These are phyloP conservation scores for Microcebus tavaratra DNA, from an alignment of 2,113 vertebrate species.

Conservation along the genomic window DNA sequence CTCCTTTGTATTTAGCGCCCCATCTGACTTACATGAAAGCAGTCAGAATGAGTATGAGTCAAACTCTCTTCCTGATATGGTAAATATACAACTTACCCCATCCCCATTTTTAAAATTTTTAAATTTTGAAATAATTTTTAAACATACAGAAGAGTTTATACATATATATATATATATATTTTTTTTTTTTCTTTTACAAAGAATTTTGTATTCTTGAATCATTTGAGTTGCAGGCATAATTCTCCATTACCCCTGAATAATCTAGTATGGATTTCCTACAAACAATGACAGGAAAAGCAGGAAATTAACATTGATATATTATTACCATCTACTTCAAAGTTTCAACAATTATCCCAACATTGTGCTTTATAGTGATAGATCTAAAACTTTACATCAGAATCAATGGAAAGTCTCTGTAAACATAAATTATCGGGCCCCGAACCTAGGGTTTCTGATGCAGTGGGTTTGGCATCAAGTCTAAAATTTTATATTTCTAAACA, in stretches of 20 bases:
- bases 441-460: background rate
- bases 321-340: background rate
- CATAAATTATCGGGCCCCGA: background rate
- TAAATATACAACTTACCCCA: background rate
- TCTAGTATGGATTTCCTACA: background rate
- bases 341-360: constrained; percentile 5
- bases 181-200: background rate
- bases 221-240: background rate
- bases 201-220: background rate
- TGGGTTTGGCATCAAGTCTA: background rate
- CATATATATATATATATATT: background rate
- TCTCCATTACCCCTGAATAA: constrained; percentile 18
- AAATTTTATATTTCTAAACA: constrained; percentile 5
- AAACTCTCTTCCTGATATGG: constrained; percentile 19
- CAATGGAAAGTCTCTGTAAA: background rate
- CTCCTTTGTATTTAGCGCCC: constrained; percentile 45
- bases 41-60: constrained; percentile 35
- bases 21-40: constrained; percentile 58
- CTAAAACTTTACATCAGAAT: background rate
- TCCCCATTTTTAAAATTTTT: background rate
- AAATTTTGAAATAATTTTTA: background rate
- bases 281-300: background rate
- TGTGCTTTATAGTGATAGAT: background rate
- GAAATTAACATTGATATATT: constrained; percentile 11
- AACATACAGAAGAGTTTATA: background rate